Conservation (phyloP, 2,888 invertebrate species). For the Zaprionus obscuricornis region DNA sequence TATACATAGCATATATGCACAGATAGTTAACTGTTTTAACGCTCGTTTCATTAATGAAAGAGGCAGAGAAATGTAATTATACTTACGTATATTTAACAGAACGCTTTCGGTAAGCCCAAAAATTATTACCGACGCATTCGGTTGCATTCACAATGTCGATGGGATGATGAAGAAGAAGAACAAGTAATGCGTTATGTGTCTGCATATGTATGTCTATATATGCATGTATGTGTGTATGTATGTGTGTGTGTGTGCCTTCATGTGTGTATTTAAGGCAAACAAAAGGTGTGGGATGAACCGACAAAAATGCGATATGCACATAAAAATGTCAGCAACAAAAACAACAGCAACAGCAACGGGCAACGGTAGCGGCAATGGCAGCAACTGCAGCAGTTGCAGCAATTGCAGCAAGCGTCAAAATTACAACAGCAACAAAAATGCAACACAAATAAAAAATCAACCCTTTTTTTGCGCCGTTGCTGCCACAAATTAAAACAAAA, state of each 20-base stretch:
- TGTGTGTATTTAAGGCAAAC: slow-evolving; percentile 37
- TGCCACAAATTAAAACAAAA: slow-evolving; percentile 80
- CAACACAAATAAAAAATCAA: slow-evolving; percentile 70
- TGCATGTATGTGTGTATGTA: not conserved
- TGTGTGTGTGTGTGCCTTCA: not conserved
- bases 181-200: too few relatives aligned
- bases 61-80: slow-evolving; percentile 26
- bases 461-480: slow-evolving; percentile 62
- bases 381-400: slow-evolving; percentile 52
- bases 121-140: slow-evolving; percentile 42
- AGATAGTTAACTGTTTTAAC: slow-evolving; percentile 8
- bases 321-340: slow-evolving; percentile 59
- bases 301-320: slow-evolving; percentile 73
- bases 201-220: not conserved
- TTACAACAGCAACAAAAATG: slow-evolving; percentile 55
- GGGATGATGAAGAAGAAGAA: too few relatives aligned
- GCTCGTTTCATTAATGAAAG: slow-evolving; percentile 18
- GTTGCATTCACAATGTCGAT: slow-evolving; percentile 36
- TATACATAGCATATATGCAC: too few relatives aligned
- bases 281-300: slow-evolving; percentile 73
- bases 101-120: slow-evolving; percentile 31
- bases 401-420: slow-evolving; percentile 69
- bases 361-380: too few relatives aligned
- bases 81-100: slow-evolving; percentile 17
- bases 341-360: slow-evolving; percentile 22